Evolutionary conservation across 2,797 vertebrate species (phyloP), one percentile per base, ranked within the genome.

Genomic region (Buceros bicornis): DNA sequence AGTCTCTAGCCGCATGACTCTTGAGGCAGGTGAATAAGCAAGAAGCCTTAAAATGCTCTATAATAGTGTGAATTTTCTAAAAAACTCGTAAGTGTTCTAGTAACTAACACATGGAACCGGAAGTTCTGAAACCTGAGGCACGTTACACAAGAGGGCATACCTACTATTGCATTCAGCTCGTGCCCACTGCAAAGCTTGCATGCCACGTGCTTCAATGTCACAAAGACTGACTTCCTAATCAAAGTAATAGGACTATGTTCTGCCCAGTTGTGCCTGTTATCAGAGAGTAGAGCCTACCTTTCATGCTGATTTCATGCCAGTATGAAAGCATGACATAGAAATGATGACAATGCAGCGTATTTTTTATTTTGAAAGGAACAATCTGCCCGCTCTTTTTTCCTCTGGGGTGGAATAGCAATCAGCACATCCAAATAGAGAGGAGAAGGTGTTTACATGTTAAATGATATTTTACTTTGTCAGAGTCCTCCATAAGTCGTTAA

Each of bases 291-390:
- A 93, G 19, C n/a, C 31, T 65, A 13, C 12, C 88, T 91, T 50
- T 81, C 45, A 74, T 90, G 57, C 53, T 89, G 65, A 79, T 93
- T 94, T 95, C 48, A 48, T 82, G 73, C 73, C 89, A 70, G 33
- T 90, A 53, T 54, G 54, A 91, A 89, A 35, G 48, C 58, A 70
- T 24, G 51, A 70, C 50, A 54, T 11, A 69, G 62, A 90, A 95
- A 93, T 65, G 93, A 92, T 70, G 78, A 84, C 70, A 84, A 62
- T 48, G 57, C 26, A 70, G 60, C 0, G 0, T 67, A 67, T 90
- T 93, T 40, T 95, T 84, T 82, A 56, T 92, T 96, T 87, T 83
- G 74, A 93, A 87, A 91, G 87, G 82, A 86, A 54, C 79, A 91
- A 19, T 80, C 73, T 90, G 72, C 79, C 65, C 43, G 7, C 54